A percentile compares a stretch with the other conserved stretches of the same genome.
Evolutionary conservation across 2,113 vertebrate genomes (phyloP).

Genomic region (Recurvirostra avosetta): DNA sequence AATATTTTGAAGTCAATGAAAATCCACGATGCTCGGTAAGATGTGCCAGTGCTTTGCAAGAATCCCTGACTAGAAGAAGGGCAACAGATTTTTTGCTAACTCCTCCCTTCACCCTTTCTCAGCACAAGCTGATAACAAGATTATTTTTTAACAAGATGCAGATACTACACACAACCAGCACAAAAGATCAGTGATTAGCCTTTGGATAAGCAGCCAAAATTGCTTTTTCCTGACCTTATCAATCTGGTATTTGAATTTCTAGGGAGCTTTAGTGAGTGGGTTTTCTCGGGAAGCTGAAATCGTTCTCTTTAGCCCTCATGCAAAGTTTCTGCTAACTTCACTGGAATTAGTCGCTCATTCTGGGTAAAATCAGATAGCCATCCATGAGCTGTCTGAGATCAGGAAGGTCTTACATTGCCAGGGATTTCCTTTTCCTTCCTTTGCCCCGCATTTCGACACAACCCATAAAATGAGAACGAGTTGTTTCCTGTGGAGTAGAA

Average conservation of each 20-base stretch:
- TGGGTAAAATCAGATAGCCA: background rate
- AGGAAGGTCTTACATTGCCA: background rate
- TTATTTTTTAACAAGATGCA: constrained; percentile 55
- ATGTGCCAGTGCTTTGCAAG: fast-evolving
- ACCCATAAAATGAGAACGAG: background rate
- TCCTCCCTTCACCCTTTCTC: constrained; percentile 20
- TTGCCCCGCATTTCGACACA: background rate
- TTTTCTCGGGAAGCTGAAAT: background rate
- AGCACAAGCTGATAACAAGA: constrained; percentile 44
- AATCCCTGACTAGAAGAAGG: background rate
- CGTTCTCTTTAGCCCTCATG: background rate
- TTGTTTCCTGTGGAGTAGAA: background rate
- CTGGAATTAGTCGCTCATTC: background rate
- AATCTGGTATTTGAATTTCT: constrained; percentile 54
- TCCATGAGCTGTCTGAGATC: background rate
- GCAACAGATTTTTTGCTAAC: constrained; percentile 52
- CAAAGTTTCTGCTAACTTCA: background rate
- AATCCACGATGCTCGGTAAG: background rate
- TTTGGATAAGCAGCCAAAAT: constrained; percentile 52
- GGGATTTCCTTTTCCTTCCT: constrained; percentile 22
- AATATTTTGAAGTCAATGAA: background rate
- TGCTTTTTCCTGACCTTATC: constrained; percentile 52
- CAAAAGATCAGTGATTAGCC: constrained; percentile 57
- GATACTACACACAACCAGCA: constrained; percentile 29
- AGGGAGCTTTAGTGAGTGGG: background rate